A percentile compares a stretch with the other conserved stretches of the same genome.
Evolutionary conservation across 2,113 vertebrate species (phyloP).

Genomic region (Stictonetta naevosa): DNA sequence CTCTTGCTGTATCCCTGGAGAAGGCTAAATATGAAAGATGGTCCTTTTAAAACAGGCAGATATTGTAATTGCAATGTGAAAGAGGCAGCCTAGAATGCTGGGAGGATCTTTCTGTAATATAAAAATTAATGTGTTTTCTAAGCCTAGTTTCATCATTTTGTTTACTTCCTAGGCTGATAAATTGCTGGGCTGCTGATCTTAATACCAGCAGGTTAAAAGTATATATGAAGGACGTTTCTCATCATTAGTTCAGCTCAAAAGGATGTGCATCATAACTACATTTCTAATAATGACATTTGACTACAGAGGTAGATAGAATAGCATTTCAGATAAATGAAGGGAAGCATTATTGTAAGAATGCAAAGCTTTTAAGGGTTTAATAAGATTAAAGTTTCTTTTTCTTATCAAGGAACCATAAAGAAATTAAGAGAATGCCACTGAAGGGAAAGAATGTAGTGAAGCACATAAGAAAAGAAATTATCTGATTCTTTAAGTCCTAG

Average conservation of each 20-base stretch:
- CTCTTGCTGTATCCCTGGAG: neutral
- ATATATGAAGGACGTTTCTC: neutral
- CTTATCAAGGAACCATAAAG: neutral
- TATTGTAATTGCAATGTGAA: neutral
- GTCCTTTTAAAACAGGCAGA: neutral
- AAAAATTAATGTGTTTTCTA: neutral
- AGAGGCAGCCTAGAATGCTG: neutral
- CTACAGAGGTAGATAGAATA: neutral
- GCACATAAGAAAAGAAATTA: neutral
- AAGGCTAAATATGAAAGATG: neutral
- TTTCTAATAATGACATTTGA: neutral
- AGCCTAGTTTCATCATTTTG: neutral
- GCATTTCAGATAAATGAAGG: conserved; percentile 1
- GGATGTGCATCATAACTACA: neutral
- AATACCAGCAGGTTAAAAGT: neutral
- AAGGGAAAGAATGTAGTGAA: neutral
- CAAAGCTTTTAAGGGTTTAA: neutral
- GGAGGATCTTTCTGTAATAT: neutral
- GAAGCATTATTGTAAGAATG: neutral
- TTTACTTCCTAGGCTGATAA: neutral
- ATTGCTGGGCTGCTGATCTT: neutral
- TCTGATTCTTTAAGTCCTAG: neutral
- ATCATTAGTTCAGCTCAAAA: neutral
- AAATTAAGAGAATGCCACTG: neutral
- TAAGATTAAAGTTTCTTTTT: neutral